Evolutionary conservation across 2,797 vertebrate species (phyloP), one percentile per base, ranked within the genome.

Genomic region (Notolepis coatsorum): DNA sequence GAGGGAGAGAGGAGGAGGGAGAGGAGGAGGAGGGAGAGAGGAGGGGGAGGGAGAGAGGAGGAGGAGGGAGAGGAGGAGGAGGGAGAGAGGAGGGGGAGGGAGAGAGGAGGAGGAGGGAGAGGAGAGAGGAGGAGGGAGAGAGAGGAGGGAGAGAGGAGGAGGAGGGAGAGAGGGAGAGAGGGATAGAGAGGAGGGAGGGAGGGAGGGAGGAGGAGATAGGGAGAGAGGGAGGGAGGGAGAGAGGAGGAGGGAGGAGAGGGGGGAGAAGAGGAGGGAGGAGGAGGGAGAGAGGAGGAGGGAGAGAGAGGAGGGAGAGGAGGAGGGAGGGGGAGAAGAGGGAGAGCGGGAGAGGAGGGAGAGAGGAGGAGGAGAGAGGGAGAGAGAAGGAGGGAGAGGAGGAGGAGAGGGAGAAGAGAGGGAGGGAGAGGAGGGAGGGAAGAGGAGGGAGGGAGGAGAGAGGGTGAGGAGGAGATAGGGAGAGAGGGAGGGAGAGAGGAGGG

Each of bases 41-140:
- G n/a, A n/a, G n/a, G n/a, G n/a, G n/a, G n/a, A n/a, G n/a, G n/a
- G n/a, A n/a, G n/a, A n/a, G n/a, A n/a, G n/a, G n/a, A n/a, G n/a
- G n/a, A n/a, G n/a, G n/a, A n/a, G n/a, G n/a, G n/a, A n/a, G n/a
- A n/a, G n/a, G n/a, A n/a, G n/a, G n/a, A n/a, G n/a, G n/a, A n/a
- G n/a, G n/a, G n/a, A n/a, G n/a, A n/a, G n/a, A n/a, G n/a, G n/a
- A n/a, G n/a, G n/a, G n/a, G n/a, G n/a, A n/a, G n/a, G n/a, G n/a
- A 21, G 31, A 81, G 68, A 82, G n/a, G 68, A 84, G 75, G 77
- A 68, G 37, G 35, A 45, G 72, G 64, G 63, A 75, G 23, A 72
- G 69, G 47, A 69, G 65, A 79, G 69, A 53, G 84, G 76, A 85
- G 69, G 73, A 61, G 77, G 46, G 61, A 46, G 62, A 30, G 68